Base-by-base conservation (phyloP, 2,888 invertebrate genomes). In the Spatulosminthurus flaviceps region DNA sequence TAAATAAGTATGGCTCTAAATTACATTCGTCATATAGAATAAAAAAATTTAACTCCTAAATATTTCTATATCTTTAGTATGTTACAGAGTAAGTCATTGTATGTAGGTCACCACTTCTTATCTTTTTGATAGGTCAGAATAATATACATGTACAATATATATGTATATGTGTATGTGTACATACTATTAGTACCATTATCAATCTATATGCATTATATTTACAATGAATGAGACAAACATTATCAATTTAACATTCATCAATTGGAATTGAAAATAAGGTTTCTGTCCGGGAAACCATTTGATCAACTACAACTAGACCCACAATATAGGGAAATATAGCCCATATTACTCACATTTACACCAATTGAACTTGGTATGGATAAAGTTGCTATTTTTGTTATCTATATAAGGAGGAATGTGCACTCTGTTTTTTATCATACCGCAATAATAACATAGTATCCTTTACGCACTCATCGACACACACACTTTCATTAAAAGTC, bases 201-300 rank as follows among this genome's bases (percentile, higher is more conserved):
- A 29, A 67, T 67, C 13, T 67, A 67, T 67, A 51, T 70, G 21
- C 13, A n/a, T 70, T 28, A 60, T n/a, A n/a, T n/a, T n/a, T n/a
- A n/a, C n/a, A n/a, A n/a, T n/a, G n/a, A n/a, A n/a, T n/a, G n/a
- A 73, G 60, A 73, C 73, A 51, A 28, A 73, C 73, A 73, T 13
- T 73, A 29, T 60, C 19, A 60, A 60, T 72, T 72, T 43, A 73
- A 73, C 51, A 73, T 51, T 73, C 28, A n/a, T n/a, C n/a, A 73
- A 43, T 51, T 73, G 51, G 73, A 73, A 73, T 73, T 73, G 24
- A 73, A 73, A 73, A 73, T 73, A 73, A 73, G 60, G 73, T 73
- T 73, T 73, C 73, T 73, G 73, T 73, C 73, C 73, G 26, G 60
- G 73, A 73, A 73, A 73, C 73, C 71, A 72, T 72, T 72, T 72